Base-by-base conservation (phyloP, 2,888 invertebrate genomes). In the Eupithecia tripunctaria region DNA sequence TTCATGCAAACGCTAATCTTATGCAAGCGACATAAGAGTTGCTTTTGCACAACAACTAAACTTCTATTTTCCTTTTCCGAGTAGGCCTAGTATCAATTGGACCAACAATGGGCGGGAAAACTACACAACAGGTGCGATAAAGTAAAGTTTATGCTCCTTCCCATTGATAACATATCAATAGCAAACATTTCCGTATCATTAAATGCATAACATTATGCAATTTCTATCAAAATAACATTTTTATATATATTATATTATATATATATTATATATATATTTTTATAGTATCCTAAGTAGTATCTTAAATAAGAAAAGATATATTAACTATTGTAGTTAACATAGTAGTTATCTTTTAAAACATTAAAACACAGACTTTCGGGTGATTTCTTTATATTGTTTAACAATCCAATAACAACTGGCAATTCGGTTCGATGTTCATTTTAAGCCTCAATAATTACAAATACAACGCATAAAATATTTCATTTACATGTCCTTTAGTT, bases 401-500 rank as follows among this genome's bases (percentile, higher is more conserved):
- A 75, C 75, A 75, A 75, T 75, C 75, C 75, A 72, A 73, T 75
- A 76, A 74, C 70, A 75, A 73, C 71, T 63, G 70, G 65, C 71
- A 67, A 73, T 56, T 56, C 69, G 66, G 60, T 72, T 68, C 70
- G 67, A 65, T 68, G 66, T 67, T 68, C 29, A 51, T 63, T 71
- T 47, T 21, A 69, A 70, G 70, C 68, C 70, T 75, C 69, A 43
- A 71, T n/a, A n/a, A n/a, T n/a, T n/a, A n/a, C n/a, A n/a, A n/a
- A n/a, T 70, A 73, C 68, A 74, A 71, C 62, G 62, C 69, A 69
- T 63, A 27, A 51, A 43, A 68, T 41, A 59, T 41, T 27, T 32
- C 65, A 68, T 60, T 59, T 56, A 56, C 21, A 36, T 21, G n/a
- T 41, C 70, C 56, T 15, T 51, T 41, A 29, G 36, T 32, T 0